Evolutionary conservation across 2,113 vertebrate genomes (phyloP).

Genomic region (Erythrocebus patas): DNA sequence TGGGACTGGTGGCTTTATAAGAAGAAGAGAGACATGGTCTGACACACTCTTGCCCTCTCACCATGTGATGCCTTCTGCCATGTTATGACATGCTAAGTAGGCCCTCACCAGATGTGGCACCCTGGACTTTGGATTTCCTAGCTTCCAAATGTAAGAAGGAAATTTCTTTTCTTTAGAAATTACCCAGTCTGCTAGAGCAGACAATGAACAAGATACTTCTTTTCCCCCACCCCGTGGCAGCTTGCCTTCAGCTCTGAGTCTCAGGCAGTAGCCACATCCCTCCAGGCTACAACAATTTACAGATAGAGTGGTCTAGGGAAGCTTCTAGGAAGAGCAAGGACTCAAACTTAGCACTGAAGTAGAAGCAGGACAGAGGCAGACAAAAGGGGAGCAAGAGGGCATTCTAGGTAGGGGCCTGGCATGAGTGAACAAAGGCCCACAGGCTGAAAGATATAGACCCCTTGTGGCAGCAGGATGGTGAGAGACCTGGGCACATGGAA

Average conservation of each 20-base stretch:
- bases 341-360: not conserved
- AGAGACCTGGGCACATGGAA: not conserved
- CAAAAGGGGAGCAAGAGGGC: not conserved
- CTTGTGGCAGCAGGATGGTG: not conserved
- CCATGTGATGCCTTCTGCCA: not conserved
- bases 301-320: not conserved
- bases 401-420: not conserved
- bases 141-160: not conserved
- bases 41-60: not conserved
- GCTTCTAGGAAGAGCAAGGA: not conserved
- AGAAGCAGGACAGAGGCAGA: not conserved
- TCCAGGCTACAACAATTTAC: not conserved
- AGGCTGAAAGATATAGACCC: not conserved
- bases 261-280: not conserved
- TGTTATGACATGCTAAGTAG: not conserved
- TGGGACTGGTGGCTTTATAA: not conserved
- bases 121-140: not conserved
- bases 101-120: not conserved
- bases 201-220: not conserved
- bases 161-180: not conserved
- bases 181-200: not conserved
- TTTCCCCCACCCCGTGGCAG: not conserved
- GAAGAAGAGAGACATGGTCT: not conserved
- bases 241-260: not conserved
- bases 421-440: not conserved